Conservation (phyloP, 2,888 invertebrate species). For the Nymphalis polychloros region DNA sequence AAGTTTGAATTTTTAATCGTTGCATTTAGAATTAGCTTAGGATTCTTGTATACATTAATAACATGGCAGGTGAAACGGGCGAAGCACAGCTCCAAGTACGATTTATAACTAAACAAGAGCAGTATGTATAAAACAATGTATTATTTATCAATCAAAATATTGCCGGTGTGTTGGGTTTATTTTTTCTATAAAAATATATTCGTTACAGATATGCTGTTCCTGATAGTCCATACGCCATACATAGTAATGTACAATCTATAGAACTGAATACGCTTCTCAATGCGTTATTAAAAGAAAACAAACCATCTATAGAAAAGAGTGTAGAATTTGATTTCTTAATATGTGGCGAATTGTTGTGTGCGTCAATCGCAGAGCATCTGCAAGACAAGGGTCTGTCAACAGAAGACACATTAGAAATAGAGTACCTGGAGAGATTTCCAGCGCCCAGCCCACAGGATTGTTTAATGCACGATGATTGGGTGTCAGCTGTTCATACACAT, state of each 20-base stretch:
- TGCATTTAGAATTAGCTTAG: too few relatives aligned
- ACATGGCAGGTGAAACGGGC: constrained; percentile 44
- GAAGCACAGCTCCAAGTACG: constrained; percentile 88
- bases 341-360: constrained; percentile 89
- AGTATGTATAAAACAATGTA: constrained; percentile 84
- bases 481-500: constrained; percentile 90
- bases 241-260: constrained; percentile 84
- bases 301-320: constrained; percentile 57
- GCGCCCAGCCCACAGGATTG: constrained; percentile 96
- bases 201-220: constrained; percentile 90
- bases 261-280: constrained; percentile 91
- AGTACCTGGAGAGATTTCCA: constrained; percentile 94
- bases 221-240: constrained; percentile 91
- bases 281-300: constrained; percentile 85
- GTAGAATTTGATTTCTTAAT: constrained; percentile 94
- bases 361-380: constrained; percentile 87
- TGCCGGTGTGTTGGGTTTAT: constrained; percentile 39
- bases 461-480: constrained; percentile 98
- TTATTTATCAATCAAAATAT: constrained; percentile 26
- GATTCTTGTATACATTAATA: neutral
- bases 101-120: constrained; percentile 89
- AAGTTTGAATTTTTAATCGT: too few relatives aligned
- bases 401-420: constrained; percentile 93
- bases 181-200: constrained; percentile 23
- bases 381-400: constrained; percentile 88